These are phyloP conservation scores for Heteractis magnifica DNA, from an alignment of 92 coral and sea anemone genomes.

Conservation along the genomic window DNA sequence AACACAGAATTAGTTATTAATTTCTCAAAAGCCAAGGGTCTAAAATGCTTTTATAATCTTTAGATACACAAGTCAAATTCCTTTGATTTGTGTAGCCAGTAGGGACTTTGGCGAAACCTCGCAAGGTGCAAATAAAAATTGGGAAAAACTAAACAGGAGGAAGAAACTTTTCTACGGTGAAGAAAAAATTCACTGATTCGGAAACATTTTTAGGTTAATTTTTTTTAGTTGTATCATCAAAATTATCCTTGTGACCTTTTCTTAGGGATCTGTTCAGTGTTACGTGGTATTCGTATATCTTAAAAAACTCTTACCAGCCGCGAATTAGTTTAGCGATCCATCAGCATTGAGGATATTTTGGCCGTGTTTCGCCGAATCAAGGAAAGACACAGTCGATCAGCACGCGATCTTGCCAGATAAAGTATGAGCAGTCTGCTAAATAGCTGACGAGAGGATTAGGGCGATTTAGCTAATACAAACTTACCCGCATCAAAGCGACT, in stretches of 20 bases:
- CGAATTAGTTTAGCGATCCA: slow-evolving; percentile 25
- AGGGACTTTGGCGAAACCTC: neutral
- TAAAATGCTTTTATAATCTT: slow-evolving; percentile 26
- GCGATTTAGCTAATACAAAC: slow-evolving; percentile 32
- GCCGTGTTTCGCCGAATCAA: slow-evolving; percentile 32
- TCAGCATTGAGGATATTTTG: slow-evolving; percentile 30
- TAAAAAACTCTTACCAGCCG: slow-evolving; percentile 24
- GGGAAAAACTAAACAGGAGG: neutral
- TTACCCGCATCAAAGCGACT: slow-evolving; percentile 25
- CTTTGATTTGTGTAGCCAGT: slow-evolving; percentile 2
- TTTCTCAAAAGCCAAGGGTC: slow-evolving; percentile 12
- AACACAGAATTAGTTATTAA: slow-evolving; percentile 27
- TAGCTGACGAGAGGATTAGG: slow-evolving; percentile 50
- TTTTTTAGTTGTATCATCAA: neutral
- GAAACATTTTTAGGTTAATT: neutral
- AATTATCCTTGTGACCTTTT: slow-evolving; percentile 4
- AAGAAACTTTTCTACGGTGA: neutral
- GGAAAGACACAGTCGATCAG: slow-evolving; percentile 33
- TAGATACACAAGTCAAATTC: slow-evolving; percentile 25
- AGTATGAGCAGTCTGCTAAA: slow-evolving; percentile 32
- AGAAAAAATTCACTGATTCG: no score
- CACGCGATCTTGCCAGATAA: slow-evolving; percentile 47
- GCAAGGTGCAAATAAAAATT: neutral
- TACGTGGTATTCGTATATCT: slow-evolving; percentile 33
- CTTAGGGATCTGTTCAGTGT: slow-evolving; percentile 16